Percentiles rank a stretch among this genome's conserved stretches.
phyloP scores from a whole-genome alignment of 1,140 invertebrate genomes.

The Uloborus diversus region DNA sequence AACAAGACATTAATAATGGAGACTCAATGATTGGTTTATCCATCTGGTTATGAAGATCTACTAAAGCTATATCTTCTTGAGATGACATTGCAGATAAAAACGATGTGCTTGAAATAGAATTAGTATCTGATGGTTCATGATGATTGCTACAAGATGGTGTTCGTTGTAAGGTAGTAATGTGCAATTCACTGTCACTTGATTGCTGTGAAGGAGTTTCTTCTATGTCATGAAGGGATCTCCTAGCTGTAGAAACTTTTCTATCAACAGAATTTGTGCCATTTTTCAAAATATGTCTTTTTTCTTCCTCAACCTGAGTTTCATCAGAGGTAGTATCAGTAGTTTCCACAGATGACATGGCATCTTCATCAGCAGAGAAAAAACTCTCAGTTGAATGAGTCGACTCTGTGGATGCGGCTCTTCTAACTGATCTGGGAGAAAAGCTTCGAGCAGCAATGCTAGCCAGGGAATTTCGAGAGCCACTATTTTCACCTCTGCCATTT shows the following conservation, averaged over 20 bases:
- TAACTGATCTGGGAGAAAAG: slow-evolving; percentile 57
- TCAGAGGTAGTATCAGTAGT: slow-evolving; percentile 29
- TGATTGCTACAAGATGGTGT: slow-evolving; percentile 53
- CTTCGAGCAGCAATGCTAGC: slow-evolving; percentile 48
- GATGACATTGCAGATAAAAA: slow-evolving; percentile 92
- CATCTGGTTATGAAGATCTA: slow-evolving; percentile 94
- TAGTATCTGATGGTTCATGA: slow-evolving; percentile 57
- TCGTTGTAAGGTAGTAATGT: slow-evolving; percentile 43
- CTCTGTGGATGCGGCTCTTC: slow-evolving; percentile 81
- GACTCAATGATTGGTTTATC: slow-evolving; percentile 91
- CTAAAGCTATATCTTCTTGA: slow-evolving; percentile 90
- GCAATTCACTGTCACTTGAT: slow-evolving; percentile 56
- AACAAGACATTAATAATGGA: slow-evolving; percentile 92
- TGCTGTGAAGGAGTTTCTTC: slow-evolving; percentile 57
- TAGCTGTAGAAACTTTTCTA: slow-evolving; percentile 42
- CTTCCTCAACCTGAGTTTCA: slow-evolving; percentile 20
- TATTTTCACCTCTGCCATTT: slow-evolving; percentile 34
- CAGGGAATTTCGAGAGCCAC: slow-evolving; percentile 50
- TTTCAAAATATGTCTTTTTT: slow-evolving; percentile 28
- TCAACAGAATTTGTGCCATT: slow-evolving; percentile 47
- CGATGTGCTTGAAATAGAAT: slow-evolving; percentile 70
- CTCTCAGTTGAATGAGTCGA: slow-evolving; percentile 81
- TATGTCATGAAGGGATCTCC: slow-evolving; percentile 57
- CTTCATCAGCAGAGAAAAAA: slow-evolving; percentile 91
- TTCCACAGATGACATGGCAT: slow-evolving; percentile 63